Evolutionary conservation across 2,797 vertebrate genomes (phyloP), one percentile per base, ranked within the genome.

Genomic region (Caiman crocodilus): DNA sequence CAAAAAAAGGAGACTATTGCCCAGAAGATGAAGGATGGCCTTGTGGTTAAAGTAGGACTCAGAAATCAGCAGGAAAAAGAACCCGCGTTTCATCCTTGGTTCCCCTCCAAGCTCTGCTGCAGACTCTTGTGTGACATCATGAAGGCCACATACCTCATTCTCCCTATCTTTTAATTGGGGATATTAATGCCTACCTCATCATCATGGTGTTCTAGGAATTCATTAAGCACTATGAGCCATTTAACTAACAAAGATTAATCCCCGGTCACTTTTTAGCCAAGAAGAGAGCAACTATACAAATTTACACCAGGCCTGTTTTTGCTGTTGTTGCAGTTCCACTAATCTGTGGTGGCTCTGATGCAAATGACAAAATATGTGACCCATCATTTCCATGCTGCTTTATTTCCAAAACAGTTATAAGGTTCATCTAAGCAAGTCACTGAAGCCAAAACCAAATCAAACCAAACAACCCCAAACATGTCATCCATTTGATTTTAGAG

Each of bases 351-450:
- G 79, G 74, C 85, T 63, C 74, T 2, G 20, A 82, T 71, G 74
- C 25, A 58, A 89, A 61, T 32, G 79, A 76, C 87, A 90, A 83
- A 86, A 75, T 94, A 79, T 30, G 56, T 18, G 85, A 90, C 84
- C 84, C 90, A 93, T 14, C 79, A 3, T 20, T 79, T 79, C 86
- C 92, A 76, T 17, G 57, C 5, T 60, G 82, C 76, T 71, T 42
- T 76, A 59, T 61, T 94, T 93, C 85, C 90, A 89, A 90, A 93
- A 32, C 35, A 77, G 61, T 67, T 73, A 61, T 63, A 69, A 32
- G 74, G 94, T 94, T 88, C 74, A 88, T 82, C 93, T 60, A 56
- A 89, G 85, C 92, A 87, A 83, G 64, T 21, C 65, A 69, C 4
- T 75, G 91, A 82, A 69, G 30, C 87, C 84, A 85, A 87, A 92